Base-by-base conservation (phyloP, 2,113 vertebrate species). In the Tragelaphus buxtoni region DNA sequence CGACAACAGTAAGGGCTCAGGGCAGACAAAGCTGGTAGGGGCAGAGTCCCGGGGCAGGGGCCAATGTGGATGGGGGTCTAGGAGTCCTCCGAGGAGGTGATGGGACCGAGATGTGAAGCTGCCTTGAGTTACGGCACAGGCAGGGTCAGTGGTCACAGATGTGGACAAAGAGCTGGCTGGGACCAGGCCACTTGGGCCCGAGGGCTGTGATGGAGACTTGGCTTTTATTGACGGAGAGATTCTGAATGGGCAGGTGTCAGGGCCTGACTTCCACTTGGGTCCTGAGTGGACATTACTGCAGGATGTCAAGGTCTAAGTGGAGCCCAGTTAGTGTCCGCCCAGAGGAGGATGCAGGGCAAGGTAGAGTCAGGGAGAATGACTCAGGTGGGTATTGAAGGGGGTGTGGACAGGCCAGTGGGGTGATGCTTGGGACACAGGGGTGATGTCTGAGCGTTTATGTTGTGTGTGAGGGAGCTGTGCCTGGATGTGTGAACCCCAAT, bases 101-200 rank as follows among this genome's bases (percentile, higher is more conserved):
- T 0, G 1, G 35, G 42, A 49, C 53, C 1, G 7, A 11, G 42
- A 42, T 22, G 47, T 47, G 47, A 65, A 30, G 14, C 58, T n/a
- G 28, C 65, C 10, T 9, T 42, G 56, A 77, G 56, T 51, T 30
- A 3, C 0, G 0, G 76, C 7, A 18, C 13, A 2, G 53, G 42
- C 9, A 3, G 26, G 32, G 18, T 47, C 14, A 4, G 32, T 18
- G 42, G 13, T 51, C 63, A 81, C 7, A 24, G 45, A 13, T 32
- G 47, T 39, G 13, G 35, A 39, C 79, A 32, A 7, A 76, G 20
- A 28, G 30, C 47, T 35, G 84, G 14, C 56, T 5, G 1, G 16
- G 69, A 58, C 86, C 80, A 82, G 63, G 65, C 51, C 65, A 17
- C 49, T 13, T 30, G 49, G 69, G 55, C n/a, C 32, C 0, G 0